phyloP scores from a whole-genome alignment of 2,888 invertebrate species.

The Silvanus unidentatus region DNA sequence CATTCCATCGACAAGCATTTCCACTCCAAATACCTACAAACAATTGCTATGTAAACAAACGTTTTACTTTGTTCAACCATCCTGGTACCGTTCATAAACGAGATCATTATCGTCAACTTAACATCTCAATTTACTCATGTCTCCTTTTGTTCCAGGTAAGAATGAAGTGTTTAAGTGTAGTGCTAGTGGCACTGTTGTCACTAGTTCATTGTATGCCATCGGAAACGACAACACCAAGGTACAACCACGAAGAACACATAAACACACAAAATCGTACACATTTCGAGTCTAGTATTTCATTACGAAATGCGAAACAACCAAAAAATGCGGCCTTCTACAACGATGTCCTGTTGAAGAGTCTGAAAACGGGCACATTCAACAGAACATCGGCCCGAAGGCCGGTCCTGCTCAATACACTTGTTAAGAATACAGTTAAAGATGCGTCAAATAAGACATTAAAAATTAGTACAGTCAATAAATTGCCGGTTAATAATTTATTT shows the following conservation, averaged over 20 bases:
- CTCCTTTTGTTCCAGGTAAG: constrained; percentile 37
- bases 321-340: constrained; percentile 12
- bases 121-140: constrained; percentile 1
- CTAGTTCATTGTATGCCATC: constrained; percentile 28
- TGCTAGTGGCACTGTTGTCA: constrained; percentile 29
- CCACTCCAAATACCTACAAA: no score
- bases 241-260: constrained; percentile 31
- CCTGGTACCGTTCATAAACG: no score
- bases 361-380: constrained; percentile 1
- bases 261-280: neutral
- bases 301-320: constrained; percentile 5
- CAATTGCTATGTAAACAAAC: no score
- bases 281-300: neutral
- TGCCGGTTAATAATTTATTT: neutral
- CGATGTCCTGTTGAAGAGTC: constrained; percentile 9
- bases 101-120: neutral
- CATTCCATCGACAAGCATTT: no score
- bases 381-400: constrained; percentile 8
- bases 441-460: constrained; percentile 1
- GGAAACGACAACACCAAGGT: constrained; percentile 40
- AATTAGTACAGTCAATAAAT: constrained; percentile 5
- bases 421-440: neutral
- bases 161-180: constrained; percentile 35
- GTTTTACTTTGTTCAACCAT: no score
- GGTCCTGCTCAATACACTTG: constrained; percentile 3